Base-by-base conservation (phyloP, 1,140 invertebrate genomes). In the Leptopilina clavipes region DNA sequence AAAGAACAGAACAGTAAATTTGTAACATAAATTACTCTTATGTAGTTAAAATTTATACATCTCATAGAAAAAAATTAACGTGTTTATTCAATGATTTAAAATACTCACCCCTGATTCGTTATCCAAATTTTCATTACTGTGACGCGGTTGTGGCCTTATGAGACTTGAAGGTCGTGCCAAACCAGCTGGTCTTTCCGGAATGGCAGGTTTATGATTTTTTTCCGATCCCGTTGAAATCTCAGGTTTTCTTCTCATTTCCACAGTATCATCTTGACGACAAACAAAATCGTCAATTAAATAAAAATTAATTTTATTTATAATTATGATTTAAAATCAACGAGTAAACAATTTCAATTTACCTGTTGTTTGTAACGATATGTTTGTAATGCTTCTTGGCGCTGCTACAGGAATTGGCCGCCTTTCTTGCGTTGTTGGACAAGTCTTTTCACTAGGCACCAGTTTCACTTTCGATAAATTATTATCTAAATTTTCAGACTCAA, bases 111-210 rank as follows among this genome's bases (percentile, higher is more conserved):
- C 89, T 76, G 88, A 78, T 73, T 90, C 89, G 25, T 76, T 76
- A 77, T 90, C 89, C 79, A 84, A 74, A 79, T 86, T 88, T 65
- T 90, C 89, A 65, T 86, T 88, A 73, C 84, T 90, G 37, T 86
- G 85, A 52, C 88, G 88, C 9, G 85, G 83, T 19, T 86, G 88
- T 45, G 86, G 88, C 31, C 88, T 86, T 22, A 90, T 86, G 79
- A 93, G 92, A 85, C 92, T 92, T 3, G 92, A 91, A 17, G 93
- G 93, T 74, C 93, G 91, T 70, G 87, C 81, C 45, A 95, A 88
- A 40, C 92, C 92, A n/a, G 93, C 92, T 5, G 94, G 94, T 73
- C 94, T 90, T 83, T 94, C 94, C 12, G 94, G 94, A 65, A 95
- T 92, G 3, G 93, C 93, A 7, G 94, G 94, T 87, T 95, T 95